Evolutionary conservation across 1,140 invertebrate species (phyloP).

Genomic region (Cherax destructor): DNA sequence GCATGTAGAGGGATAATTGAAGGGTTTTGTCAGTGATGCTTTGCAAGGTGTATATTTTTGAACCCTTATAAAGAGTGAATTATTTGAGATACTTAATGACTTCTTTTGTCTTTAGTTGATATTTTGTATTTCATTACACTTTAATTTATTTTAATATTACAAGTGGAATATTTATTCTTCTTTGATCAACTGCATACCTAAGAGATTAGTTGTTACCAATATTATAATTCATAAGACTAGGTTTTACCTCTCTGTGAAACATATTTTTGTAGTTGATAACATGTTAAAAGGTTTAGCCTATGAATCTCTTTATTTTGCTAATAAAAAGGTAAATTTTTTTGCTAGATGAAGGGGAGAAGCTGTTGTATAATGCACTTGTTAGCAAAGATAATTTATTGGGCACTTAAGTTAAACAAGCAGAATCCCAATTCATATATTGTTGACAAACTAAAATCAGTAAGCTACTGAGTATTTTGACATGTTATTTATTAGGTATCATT

Average conservation of each 20-base stretch:
- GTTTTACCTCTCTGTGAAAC: neutral
- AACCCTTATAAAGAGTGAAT: neutral
- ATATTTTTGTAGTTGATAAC: neutral
- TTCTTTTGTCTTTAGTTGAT: neutral
- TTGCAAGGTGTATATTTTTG: neutral
- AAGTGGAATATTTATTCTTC: neutral
- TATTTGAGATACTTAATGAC: neutral
- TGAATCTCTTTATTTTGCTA: slow-evolving; percentile 8
- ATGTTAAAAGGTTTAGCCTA: neutral
- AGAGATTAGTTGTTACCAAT: too few species aligned
- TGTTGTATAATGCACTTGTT: neutral
- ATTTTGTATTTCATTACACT: neutral
- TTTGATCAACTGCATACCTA: too few species aligned
- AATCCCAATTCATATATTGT: neutral
- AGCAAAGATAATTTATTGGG: neutral
- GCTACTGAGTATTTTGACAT: neutral
- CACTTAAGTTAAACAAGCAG: neutral
- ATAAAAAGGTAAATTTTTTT: neutral
- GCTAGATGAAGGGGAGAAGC: neutral
- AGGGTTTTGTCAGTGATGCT: neutral
- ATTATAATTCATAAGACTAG: too few species aligned
- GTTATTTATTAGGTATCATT: neutral
- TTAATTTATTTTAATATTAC: neutral
- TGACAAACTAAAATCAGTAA: neutral
- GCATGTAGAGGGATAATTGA: neutral